Evolutionary conservation across 2,113 vertebrate species (phyloP), one percentile per base, ranked within the genome.

Genomic region (Anguilla japonica): DNA sequence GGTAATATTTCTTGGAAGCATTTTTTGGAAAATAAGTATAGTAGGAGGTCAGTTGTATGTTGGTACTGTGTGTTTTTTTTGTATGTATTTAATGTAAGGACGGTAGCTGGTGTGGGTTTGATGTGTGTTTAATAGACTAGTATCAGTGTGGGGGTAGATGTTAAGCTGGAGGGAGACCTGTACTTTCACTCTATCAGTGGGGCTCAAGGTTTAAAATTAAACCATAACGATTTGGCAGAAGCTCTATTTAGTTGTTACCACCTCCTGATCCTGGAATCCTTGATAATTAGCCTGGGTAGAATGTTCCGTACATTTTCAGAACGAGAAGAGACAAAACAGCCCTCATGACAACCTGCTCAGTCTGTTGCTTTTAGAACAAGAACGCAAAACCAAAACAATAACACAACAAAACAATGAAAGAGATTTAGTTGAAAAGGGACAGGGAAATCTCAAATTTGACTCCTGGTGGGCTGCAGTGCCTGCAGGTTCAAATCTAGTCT

Each of bases 201-300:
- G 79, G 29, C 46, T 50, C 41, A 67, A 83, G 63, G 81, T n/a
- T 78, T 34, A 9, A 89, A 88, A 91, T 84, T 83, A 91, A 78
- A 81, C 46, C 92, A 90, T 94, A 91, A 81, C 85, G 87, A 93
- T 93, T 91, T 92, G 87, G 89, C 88, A 92, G 14, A 78, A 88
- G 90, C 88, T 83, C 34, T 41, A 60, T 82, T 88, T 46, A 34
- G 29, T 85, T 79, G 75, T 80, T 80, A 43, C 60, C 80, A 83
- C 56, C 79, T 82, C 57, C 80, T 82, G 20, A 84, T 87, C 79
- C 80, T 34, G 85, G 90, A 90, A 91, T 89, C 87, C 63, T 41
- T 85, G 88, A 84, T 93, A 92, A 94, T 94, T 89, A 90, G 90
- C 88, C 56, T 87, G 85, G 86, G 87, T 40, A 4, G 50, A 63